A percentile compares a stretch with the other conserved stretches of the same genome.
Evolutionary conservation across 2,888 invertebrate species (phyloP).

Genomic region (Eupithecia abbreviata): DNA sequence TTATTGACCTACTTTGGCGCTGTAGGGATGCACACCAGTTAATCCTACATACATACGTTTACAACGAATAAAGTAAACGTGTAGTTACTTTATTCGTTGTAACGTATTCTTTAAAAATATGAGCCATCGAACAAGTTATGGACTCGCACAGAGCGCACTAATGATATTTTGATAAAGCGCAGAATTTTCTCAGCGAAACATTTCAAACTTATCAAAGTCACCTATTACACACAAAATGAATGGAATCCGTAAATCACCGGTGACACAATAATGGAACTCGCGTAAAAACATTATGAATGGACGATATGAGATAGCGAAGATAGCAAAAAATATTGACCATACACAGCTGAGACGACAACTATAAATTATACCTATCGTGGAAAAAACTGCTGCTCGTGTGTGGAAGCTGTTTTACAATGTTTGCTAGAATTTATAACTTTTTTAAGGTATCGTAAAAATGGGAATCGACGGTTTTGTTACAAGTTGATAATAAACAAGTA

Average conservation of each 20-base stretch:
- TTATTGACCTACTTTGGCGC: conserved; percentile 43
- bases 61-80: background rate
- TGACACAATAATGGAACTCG: conserved; percentile 35
- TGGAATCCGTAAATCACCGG: conserved; percentile 37
- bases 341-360: conserved; percentile 52
- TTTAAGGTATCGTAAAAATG: background rate
- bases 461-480: too few species aligned
- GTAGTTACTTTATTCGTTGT: too few species aligned
- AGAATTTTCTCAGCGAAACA: conserved; percentile 6
- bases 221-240: conserved; percentile 20
- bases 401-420: conserved; percentile 13
- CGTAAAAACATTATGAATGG: conserved; percentile 40
- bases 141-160: background rate
- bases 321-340: conserved; percentile 65
- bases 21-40: background rate
- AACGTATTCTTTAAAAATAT: too few species aligned
- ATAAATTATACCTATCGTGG: conserved; percentile 63
- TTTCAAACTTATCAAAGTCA: conserved; percentile 24
- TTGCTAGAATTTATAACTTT: background rate
- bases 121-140: background rate
- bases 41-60: background rate
- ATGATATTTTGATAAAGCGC: conserved; percentile 1
- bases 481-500: too few species aligned
- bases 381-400: conserved; percentile 19
- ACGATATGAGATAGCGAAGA: conserved; percentile 50